Evolutionary conservation across 1,140 invertebrate genomes (phyloP), one percentile per base, ranked within the genome.

Genomic region (Scylla paramamosain): DNA sequence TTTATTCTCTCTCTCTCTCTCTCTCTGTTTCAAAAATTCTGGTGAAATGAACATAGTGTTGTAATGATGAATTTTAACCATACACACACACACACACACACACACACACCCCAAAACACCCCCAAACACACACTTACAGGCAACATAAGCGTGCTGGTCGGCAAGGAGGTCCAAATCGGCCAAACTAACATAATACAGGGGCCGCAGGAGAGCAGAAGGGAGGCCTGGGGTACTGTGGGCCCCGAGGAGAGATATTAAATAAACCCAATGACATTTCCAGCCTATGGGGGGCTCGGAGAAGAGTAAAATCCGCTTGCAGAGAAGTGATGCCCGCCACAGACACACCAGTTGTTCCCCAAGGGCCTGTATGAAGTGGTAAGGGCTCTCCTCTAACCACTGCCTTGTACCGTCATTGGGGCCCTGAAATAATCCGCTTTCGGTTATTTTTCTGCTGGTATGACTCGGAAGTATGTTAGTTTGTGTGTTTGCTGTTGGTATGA

Each of bases 61-160:
- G n/a, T n/a, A n/a, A n/a, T n/a, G n/a, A n/a, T n/a, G n/a, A n/a
- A n/a, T n/a, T n/a, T n/a, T n/a, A 3, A 2, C 52, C 52, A 59
- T 0, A 59, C 52, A 59, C 52, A 2, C 52, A 3, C 2, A 12
- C 2, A 59, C 52, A 12, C 52, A 59, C 52, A 2, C 52, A 59
- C 2, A 59, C 52, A 4, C 52, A 77, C 45, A 90, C 32, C 8
- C 20, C 31, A 28, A 89, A 7, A 90, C 88, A 77, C 67, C 20
- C 67, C 12, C 25, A 77, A 12, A 12, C 25, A 77, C 59, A 67
- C 8, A 77, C 92, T 93, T 28, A 93, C 92, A 93, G 31, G 92
- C 92, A 14, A 93, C 84, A 87, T 93, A 93, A 25, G 92, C 29
- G 28, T 93, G 92, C 29, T 93, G 92, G 29, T 93, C 92, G 16